A percentile compares a stretch with the other conserved stretches of the same genome.
Conservation (phyloP, 2,888 invertebrate genomes). For the Pseudolycoriella hygida region DNA sequence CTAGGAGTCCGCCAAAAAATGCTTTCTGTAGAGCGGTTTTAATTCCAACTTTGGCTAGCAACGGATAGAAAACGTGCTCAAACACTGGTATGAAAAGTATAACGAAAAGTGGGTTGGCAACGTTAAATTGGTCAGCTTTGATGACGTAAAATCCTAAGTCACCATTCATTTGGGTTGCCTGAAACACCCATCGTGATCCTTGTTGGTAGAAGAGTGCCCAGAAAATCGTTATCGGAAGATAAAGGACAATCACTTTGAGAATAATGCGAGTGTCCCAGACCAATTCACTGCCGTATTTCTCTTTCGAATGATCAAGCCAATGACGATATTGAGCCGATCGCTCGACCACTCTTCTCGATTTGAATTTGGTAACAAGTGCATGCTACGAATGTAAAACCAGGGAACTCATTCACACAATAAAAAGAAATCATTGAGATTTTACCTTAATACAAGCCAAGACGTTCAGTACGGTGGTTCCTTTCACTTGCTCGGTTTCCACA, state of each 20-base stretch:
- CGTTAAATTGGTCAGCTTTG: constrained; percentile 91
- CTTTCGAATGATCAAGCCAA: constrained; percentile 78
- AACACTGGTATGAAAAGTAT: constrained; percentile 72
- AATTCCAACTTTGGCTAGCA: constrained; percentile 46
- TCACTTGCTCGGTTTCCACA: too few species aligned
- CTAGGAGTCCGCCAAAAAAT: constrained; percentile 70
- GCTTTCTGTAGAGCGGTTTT: constrained; percentile 70
- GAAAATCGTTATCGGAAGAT: constrained; percentile 75
- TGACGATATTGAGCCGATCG: too few species aligned
- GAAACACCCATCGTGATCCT: constrained; percentile 85
- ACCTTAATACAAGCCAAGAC: too few species aligned
- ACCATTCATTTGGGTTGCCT: constrained; percentile 78
- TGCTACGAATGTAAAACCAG: too few species aligned
- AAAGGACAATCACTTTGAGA: constrained; percentile 57
- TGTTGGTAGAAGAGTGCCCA: constrained; percentile 92
- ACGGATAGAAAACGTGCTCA: constrained; percentile 63
- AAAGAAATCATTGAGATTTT: too few species aligned
- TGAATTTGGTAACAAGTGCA: too few species aligned
- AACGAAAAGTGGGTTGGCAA: constrained; percentile 74
- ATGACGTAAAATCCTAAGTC: constrained; percentile 52
- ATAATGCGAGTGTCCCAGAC: constrained; percentile 66
- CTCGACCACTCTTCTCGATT: too few species aligned
- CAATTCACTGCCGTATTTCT: constrained; percentile 48
- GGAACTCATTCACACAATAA: too few species aligned
- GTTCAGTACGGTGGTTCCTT: too few species aligned